Conservation (phyloP, 1,140 invertebrate genomes). For the Drosophila hydei region DNA sequence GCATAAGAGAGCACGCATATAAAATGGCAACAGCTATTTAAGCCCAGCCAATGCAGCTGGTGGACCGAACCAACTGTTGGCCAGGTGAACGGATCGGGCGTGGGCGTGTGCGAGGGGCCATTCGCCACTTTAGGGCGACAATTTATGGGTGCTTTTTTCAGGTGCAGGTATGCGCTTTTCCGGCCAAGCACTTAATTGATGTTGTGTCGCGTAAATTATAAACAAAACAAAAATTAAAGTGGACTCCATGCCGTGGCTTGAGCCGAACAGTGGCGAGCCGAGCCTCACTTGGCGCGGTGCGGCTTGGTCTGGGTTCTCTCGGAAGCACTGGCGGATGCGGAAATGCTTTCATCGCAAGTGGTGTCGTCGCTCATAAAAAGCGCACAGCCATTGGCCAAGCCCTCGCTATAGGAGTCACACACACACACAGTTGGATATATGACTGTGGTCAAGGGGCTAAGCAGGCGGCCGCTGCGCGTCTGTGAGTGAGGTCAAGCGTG, state of each 20-base stretch:
- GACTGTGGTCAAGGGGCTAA: slow-evolving; percentile 71
- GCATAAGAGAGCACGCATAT: slow-evolving; percentile 68
- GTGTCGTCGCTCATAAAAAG: slow-evolving; percentile 69
- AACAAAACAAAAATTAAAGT: slow-evolving; percentile 83
- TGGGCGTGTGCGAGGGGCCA: not conserved
- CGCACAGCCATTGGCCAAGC: slow-evolving; percentile 31
- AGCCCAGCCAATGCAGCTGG: slow-evolving; percentile 61
- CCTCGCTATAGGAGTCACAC: slow-evolving; percentile 1
- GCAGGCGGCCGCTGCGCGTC: slow-evolving; percentile 49
- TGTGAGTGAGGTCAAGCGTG: slow-evolving; percentile 74
- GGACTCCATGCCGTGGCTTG: slow-evolving; percentile 57
- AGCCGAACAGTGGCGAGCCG: slow-evolving; percentile 32
- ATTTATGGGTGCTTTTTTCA: slow-evolving; percentile 82
- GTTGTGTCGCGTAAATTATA: slow-evolving; percentile 83
- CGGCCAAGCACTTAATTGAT: slow-evolving; percentile 81
- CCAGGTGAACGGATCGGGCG: slow-evolving; percentile 26
- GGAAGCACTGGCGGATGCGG: slow-evolving; percentile 69
- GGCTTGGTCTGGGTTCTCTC: slow-evolving; percentile 4
- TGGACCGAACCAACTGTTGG: slow-evolving; percentile 24
- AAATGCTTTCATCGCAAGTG: slow-evolving; percentile 81
- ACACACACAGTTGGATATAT: slow-evolving; percentile 19
- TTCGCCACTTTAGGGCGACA: slow-evolving; percentile 75
- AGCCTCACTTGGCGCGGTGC: not conserved
- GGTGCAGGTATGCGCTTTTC: slow-evolving; percentile 79
- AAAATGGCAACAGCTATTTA: slow-evolving; percentile 74